A percentile compares a stretch with the other conserved stretches of the same genome.
Evolutionary conservation across 1,140 invertebrate species (phyloP).

Genomic region (Drosophila saltans): DNA sequence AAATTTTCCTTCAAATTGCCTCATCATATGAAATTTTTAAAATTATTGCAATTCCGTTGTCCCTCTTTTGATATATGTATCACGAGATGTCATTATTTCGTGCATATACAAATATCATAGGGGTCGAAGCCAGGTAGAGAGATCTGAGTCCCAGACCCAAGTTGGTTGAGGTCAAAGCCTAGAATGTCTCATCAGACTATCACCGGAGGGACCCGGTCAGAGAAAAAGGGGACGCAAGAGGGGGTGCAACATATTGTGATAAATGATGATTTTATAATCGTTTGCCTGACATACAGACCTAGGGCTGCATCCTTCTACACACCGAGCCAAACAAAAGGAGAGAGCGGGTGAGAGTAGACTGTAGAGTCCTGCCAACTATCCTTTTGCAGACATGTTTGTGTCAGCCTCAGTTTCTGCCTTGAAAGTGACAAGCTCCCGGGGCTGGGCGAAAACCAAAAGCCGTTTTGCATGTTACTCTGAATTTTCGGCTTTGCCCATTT

Average conservation of each 20-base stretch:
- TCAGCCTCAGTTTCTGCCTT: conserved; percentile 31
- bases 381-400: conserved; percentile 61
- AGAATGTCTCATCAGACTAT: conserved; percentile 51
- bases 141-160: conserved; percentile 27
- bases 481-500: conserved; percentile 40
- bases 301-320: background rate
- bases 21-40: conserved; percentile 16
- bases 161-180: conserved; percentile 44
- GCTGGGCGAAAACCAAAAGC: conserved; percentile 33
- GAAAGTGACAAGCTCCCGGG: conserved; percentile 46
- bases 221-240: conserved; percentile 16
- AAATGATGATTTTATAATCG: conserved; percentile 82
- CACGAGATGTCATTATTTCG: conserved; percentile 61
- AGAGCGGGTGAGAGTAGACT: background rate
- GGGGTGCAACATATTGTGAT: conserved; percentile 70
- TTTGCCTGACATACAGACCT: conserved; percentile 62
- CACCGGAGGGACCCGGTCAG: conserved; percentile 30
- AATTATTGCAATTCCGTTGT: background rate
- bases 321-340: background rate
- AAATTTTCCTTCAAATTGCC: conserved; percentile 20
- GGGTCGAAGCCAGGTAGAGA: background rate
- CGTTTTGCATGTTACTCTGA: conserved; percentile 46
- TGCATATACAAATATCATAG: conserved; percentile 14
- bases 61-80: conserved; percentile 53
- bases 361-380: conserved; percentile 55